These are phyloP conservation scores for Nemurella pictetii DNA, from an alignment of 2,888 invertebrate species.

Conservation along the genomic window DNA sequence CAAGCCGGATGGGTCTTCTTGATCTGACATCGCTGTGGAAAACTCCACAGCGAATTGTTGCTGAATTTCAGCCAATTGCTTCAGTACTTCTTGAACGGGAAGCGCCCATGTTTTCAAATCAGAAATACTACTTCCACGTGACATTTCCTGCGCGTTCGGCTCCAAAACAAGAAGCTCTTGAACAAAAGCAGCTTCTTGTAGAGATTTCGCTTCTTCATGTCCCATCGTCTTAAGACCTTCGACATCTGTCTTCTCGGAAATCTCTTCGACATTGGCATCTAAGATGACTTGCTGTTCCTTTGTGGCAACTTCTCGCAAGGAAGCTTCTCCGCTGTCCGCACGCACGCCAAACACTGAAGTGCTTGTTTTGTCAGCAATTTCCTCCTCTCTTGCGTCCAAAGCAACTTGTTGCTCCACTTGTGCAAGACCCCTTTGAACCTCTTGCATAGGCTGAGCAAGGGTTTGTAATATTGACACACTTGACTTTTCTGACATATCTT, in stretches of 20 bases:
- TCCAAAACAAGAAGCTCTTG: slow-evolving; percentile 30
- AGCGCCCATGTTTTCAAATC: slow-evolving; percentile 44
- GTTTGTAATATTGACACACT: slow-evolving; percentile 35
- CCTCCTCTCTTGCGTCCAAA: slow-evolving; percentile 31
- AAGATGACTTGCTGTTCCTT: slow-evolving; percentile 7
- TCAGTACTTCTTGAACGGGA: slow-evolving; percentile 58
- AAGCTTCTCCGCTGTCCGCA: slow-evolving; percentile 21
- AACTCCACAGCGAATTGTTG: slow-evolving; percentile 34
- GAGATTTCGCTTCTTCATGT: slow-evolving; percentile 18
- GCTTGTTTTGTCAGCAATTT: slow-evolving; percentile 34
- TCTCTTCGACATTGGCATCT: slow-evolving; percentile 15
- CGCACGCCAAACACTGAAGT: slow-evolving; percentile 6
- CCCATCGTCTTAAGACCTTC: slow-evolving; percentile 5
- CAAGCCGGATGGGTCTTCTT: slow-evolving; percentile 45
- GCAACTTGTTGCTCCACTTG: slow-evolving; percentile 36
- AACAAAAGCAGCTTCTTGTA: not conserved
- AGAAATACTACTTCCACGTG: slow-evolving; percentile 14
- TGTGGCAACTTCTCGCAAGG: slow-evolving; percentile 13
- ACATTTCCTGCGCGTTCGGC: not conserved
- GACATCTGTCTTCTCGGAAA: not conserved
- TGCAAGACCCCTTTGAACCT: slow-evolving; percentile 40
- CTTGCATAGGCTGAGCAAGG: slow-evolving; percentile 38
- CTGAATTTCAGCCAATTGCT: slow-evolving; percentile 41
- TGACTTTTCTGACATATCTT: slow-evolving; percentile 32
- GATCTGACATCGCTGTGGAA: slow-evolving; percentile 52